phyloP scores from a whole-genome alignment of 2,888 invertebrate genomes.

The Saturnia pavonia region DNA sequence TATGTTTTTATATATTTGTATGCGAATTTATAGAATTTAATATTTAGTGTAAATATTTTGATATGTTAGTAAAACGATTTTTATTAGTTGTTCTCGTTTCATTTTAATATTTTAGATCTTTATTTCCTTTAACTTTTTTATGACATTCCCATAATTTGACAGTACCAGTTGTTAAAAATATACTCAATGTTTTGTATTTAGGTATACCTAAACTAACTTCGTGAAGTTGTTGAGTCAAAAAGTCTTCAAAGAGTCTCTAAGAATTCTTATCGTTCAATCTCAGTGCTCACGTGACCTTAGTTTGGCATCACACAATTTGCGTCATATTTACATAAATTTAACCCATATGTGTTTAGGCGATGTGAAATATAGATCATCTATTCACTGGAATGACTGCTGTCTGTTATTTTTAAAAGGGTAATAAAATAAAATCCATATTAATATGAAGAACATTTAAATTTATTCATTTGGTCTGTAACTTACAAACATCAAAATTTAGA shows the following conservation, averaged over 20 bases:
- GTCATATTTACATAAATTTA: too few relatives aligned
- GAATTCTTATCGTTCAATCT: too few relatives aligned
- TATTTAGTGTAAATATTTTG: conserved; percentile 59
- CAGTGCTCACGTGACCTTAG: too few relatives aligned
- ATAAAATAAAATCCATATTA: conserved; percentile 18
- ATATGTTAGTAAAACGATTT: conserved; percentile 43
- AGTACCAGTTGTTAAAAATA: conserved; percentile 25
- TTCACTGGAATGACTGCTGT: too few relatives aligned
- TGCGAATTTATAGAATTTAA: conserved; percentile 29
- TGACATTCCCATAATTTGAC: not conserved
- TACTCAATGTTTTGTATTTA: too few relatives aligned
- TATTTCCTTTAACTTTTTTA: not conserved
- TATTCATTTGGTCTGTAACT: conserved; percentile 54
- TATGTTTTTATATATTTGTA: conserved; percentile 25
- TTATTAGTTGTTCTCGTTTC: conserved; percentile 25
- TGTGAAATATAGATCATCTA: too few relatives aligned
- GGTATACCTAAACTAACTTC: too few relatives aligned
- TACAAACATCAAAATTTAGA: conserved; percentile 26
- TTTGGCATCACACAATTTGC: too few relatives aligned
- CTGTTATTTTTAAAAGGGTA: not conserved
- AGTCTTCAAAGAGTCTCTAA: too few relatives aligned
- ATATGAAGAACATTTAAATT: conserved; percentile 44
- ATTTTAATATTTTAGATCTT: conserved; percentile 13
- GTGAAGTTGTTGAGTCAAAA: too few relatives aligned
- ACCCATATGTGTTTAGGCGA: too few relatives aligned